phyloP scores from a whole-genome alignment of 2,113 vertebrate species.

The Callochromis pleurospilus region DNA sequence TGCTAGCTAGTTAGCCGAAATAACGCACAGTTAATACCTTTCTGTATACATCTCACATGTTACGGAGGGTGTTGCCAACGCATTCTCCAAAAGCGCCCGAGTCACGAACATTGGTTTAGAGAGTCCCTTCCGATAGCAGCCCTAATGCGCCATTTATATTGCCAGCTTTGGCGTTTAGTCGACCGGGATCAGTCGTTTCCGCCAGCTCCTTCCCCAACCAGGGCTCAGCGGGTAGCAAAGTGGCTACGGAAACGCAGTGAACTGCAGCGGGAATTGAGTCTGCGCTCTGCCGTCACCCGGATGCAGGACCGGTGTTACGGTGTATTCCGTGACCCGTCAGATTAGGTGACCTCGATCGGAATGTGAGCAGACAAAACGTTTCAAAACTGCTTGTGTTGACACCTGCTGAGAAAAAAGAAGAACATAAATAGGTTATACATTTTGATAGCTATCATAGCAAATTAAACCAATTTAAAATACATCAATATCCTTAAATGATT shows the following conservation, averaged over 20 bases:
- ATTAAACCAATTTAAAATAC: neutral
- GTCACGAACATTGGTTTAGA: neutral
- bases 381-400: neutral
- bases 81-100: constrained; percentile 34
- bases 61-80: constrained; percentile 50
- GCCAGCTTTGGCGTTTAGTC: constrained; percentile 31
- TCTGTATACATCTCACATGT: constrained; percentile 60
- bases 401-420: neutral
- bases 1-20: constrained; percentile 55
- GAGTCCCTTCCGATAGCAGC: neutral
- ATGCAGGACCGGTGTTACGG: constrained; percentile 29
- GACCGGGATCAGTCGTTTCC: constrained; percentile 32
- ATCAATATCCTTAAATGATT: neutral
- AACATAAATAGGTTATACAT: neutral
- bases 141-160: constrained; percentile 50
- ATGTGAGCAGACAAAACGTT: neutral
- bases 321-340: neutral
- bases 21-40: constrained; percentile 60
- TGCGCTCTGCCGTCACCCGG: constrained; percentile 67
- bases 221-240: constrained; percentile 52
- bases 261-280: constrained; percentile 56
- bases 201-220: constrained; percentile 43
- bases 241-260: constrained; percentile 71
- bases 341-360: neutral
- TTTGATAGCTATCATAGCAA: neutral